phyloP scores from a whole-genome alignment of 1,140 invertebrate genomes.

The Bathynomus jamesi region DNA sequence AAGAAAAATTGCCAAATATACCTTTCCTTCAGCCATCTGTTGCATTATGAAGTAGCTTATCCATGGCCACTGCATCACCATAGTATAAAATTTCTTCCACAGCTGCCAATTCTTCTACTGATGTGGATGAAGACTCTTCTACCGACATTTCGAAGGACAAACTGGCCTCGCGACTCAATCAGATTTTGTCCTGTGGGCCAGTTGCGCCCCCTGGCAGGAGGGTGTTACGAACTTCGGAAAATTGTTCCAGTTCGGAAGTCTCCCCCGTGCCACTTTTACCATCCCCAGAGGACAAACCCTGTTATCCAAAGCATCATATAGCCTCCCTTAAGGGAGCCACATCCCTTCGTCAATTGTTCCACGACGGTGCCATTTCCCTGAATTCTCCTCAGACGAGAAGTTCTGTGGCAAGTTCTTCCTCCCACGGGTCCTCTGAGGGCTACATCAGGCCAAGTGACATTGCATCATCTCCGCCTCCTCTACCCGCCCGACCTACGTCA shows the following conservation, averaged over 20 bases:
- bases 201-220: slow-evolving; percentile 21
- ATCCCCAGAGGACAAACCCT: slow-evolving; percentile 18
- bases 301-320: background rate
- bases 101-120: background rate
- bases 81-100: background rate
- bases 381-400: slow-evolving; percentile 25
- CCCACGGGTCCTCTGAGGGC: slow-evolving; percentile 30
- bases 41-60: too few relatives aligned
- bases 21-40: too few relatives aligned
- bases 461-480: slow-evolving; percentile 36
- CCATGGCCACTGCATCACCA: too few relatives aligned
- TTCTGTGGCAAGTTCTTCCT: slow-evolving; percentile 28
- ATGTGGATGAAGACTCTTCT: background rate
- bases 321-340: background rate
- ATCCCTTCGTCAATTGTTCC: background rate
- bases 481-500: slow-evolving; percentile 26
- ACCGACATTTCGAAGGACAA: slow-evolving; percentile 5
- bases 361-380: background rate
- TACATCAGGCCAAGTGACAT: slow-evolving; percentile 31
- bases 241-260: slow-evolving; percentile 20
- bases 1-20: too few relatives aligned
- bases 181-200: slow-evolving; percentile 30
- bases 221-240: slow-evolving; percentile 25
- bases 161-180: slow-evolving; percentile 31
- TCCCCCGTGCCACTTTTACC: slow-evolving; percentile 25